Percentiles rank a stretch among this genome's conserved stretches.
Conservation (phyloP, 2,888 invertebrate genomes). For the Lycaena phlaeas region DNA sequence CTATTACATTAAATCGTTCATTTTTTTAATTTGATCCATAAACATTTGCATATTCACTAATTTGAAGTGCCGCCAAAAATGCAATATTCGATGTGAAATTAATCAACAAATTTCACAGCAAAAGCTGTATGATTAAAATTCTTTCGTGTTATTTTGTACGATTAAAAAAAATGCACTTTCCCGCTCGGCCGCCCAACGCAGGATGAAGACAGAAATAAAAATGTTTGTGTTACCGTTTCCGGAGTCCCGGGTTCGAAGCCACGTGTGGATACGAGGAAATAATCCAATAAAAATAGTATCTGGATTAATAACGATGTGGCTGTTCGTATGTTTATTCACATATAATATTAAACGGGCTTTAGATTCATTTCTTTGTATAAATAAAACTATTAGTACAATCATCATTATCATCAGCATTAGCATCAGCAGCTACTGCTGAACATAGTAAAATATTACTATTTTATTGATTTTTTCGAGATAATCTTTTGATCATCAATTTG, state of each 20-base stretch:
- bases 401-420: too few relatives aligned
- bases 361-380: too few relatives aligned
- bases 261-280: conserved; percentile 64
- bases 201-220: conserved; percentile 70
- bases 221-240: conserved; percentile 70
- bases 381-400: too few relatives aligned
- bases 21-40: background rate
- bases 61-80: conserved; percentile 1
- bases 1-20: too few relatives aligned
- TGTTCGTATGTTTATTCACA: background rate
- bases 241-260: conserved; percentile 53
- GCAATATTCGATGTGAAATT: conserved; percentile 2
- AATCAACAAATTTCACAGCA: background rate
- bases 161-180: conserved; percentile 10
- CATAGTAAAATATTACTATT: too few relatives aligned
- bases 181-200: conserved; percentile 19
- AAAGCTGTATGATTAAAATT: conserved; percentile 5
- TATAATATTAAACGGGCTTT: too few relatives aligned
- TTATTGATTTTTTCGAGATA: too few relatives aligned
- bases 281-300: conserved; percentile 63
- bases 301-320: conserved; percentile 39
- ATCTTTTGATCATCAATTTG: too few relatives aligned
- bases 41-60: conserved; percentile 2
- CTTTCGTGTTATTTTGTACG: background rate
- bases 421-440: too few relatives aligned